Conservation (phyloP, 1,140 invertebrate genomes). For the Cydia amplana region DNA sequence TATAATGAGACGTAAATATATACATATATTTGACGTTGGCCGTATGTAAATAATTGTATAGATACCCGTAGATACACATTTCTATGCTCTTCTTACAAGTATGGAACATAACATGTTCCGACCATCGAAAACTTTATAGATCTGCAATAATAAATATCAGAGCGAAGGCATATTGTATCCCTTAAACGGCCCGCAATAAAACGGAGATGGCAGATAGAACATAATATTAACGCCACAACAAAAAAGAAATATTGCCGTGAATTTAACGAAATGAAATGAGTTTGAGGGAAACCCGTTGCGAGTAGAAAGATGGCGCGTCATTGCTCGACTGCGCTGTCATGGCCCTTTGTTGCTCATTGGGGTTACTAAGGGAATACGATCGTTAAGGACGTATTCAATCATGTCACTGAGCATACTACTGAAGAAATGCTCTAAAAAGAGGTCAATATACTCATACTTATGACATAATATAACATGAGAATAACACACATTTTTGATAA, state of each 20-base stretch:
- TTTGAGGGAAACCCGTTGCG: constrained; percentile 30
- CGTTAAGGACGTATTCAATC: constrained; percentile 1
- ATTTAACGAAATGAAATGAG: constrained; percentile 31
- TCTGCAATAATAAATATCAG: constrained; percentile 2
- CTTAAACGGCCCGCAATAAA: constrained; percentile 23
- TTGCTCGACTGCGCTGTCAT: constrained; percentile 38
- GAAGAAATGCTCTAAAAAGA: neutral
- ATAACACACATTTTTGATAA: neutral
- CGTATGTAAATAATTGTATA: neutral
- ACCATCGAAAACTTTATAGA: neutral
- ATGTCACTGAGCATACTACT: neutral
- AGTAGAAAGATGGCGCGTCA: constrained; percentile 40
- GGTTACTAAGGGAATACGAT: constrained; percentile 6
- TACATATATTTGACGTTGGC: too few relatives aligned
- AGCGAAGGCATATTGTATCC: neutral
- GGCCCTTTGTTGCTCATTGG: constrained; percentile 6
- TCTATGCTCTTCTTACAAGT: neutral
- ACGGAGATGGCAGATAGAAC: constrained; percentile 14
- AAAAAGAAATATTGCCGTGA: constrained; percentile 26
- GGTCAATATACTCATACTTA: neutral
- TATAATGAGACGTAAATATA: too few relatives aligned
- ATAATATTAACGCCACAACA: constrained; percentile 20
- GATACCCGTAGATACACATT: neutral
- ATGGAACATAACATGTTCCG: neutral
- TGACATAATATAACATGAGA: too few relatives aligned